These are phyloP conservation scores for Mythimna albipuncta DNA, from an alignment of 2,888 invertebrate species.

Conservation along the genomic window DNA sequence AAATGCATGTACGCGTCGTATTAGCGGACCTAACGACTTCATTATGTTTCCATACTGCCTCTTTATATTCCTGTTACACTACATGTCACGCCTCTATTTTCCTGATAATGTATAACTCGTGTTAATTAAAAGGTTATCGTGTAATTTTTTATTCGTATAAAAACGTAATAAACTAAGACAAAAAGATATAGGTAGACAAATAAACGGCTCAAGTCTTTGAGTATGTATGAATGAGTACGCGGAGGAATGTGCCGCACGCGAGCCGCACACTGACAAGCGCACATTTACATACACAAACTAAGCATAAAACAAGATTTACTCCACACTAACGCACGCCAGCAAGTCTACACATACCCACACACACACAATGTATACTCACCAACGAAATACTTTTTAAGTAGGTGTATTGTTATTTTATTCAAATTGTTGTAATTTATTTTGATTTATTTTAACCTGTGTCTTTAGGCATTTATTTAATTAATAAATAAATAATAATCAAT, in stretches of 20 bases:
- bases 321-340: slow-evolving; percentile 66
- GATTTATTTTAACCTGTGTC: slow-evolving; percentile 62
- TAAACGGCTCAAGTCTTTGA: slow-evolving; percentile 74
- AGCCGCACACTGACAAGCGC: slow-evolving; percentile 69
- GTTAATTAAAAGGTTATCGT: slow-evolving; percentile 40
- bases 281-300: slow-evolving; percentile 67
- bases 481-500: slow-evolving; percentile 52
- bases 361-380: slow-evolving; percentile 70
- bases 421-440: slow-evolving; percentile 67
- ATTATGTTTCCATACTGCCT: slow-evolving; percentile 32
- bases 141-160: slow-evolving; percentile 55
- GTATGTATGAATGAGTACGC: slow-evolving; percentile 87
- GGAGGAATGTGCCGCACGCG: slow-evolving; percentile 87
- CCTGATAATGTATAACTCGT: slow-evolving; percentile 17
- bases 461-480: slow-evolving; percentile 57
- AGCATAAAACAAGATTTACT: slow-evolving; percentile 79
- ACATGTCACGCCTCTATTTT: slow-evolving; percentile 23
- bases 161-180: slow-evolving; percentile 65
- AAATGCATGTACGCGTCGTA: slow-evolving; percentile 50
- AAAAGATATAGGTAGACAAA: slow-evolving; percentile 74
- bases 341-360: slow-evolving; percentile 72
- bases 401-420: slow-evolving; percentile 72
- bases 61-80: slow-evolving; percentile 25
- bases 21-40: slow-evolving; percentile 43
- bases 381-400: slow-evolving; percentile 71